A percentile compares a stretch with the other conserved stretches of the same genome.
phyloP scores from a whole-genome alignment of 1,140 invertebrate species.

The Cyclargus thomasi region DNA sequence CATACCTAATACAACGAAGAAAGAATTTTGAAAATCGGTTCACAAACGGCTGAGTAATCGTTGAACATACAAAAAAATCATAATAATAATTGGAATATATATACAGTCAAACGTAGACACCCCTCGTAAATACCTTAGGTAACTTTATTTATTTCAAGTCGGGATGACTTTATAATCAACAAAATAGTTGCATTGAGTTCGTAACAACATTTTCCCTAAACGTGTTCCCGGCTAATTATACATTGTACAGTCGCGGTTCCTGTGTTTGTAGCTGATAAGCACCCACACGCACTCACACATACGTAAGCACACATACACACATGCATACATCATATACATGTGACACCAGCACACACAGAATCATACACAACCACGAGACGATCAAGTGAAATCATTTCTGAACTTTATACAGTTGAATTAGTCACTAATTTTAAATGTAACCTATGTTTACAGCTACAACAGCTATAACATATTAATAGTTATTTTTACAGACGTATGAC shows the following conservation, averaged over 20 bases:
- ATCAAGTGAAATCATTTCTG: background rate
- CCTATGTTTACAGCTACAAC: background rate
- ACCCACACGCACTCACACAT: background rate
- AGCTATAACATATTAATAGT: background rate
- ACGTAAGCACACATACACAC: background rate
- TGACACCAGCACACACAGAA: background rate
- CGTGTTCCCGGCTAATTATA: constrained; percentile 11
- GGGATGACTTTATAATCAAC: background rate
- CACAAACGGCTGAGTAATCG: too few relatives aligned
- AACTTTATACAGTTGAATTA: background rate
- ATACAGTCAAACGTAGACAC: too few relatives aligned
- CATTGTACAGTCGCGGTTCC: background rate
- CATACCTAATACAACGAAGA: too few relatives aligned
- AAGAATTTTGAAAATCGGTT: too few relatives aligned
- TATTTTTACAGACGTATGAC: background rate
- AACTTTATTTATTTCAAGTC: too few relatives aligned
- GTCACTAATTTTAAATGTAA: background rate
- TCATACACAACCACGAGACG: background rate
- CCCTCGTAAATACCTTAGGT: too few relatives aligned
- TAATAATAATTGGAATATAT: too few relatives aligned
- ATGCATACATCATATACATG: background rate
- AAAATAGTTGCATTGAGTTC: background rate
- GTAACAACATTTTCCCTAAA: constrained; percentile 2
- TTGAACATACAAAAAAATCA: too few relatives aligned
- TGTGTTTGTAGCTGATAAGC: background rate